Evolutionary conservation across 2,113 vertebrate genomes (phyloP), one percentile per base, ranked within the genome.

Genomic region (Tachycineta bicolor): DNA sequence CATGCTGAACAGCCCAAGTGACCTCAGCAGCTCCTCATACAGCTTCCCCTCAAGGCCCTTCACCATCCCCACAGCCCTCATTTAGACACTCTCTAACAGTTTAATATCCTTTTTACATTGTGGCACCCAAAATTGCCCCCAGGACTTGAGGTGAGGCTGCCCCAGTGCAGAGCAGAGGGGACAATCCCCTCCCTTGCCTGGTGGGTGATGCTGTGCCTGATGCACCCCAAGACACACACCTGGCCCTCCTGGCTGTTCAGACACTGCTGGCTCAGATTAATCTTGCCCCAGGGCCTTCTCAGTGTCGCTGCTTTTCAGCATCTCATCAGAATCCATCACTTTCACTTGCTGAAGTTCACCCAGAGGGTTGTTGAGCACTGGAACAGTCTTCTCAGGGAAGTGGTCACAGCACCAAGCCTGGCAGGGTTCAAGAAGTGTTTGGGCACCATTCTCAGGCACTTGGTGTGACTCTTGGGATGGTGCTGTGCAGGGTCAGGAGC

Each of bases 1-100:
- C 33, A 33, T 26, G 9, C 63, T 86, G 53, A 37, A 37, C 73
- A 37, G 37, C 2, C 31, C 21, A 18, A 52, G 21, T 44, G 31
- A 1, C 46, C 37, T 68, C 37, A 50, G 52, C 4, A 0, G 0
- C 17, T 67, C 37, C 44, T 59, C 31, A 37, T 5, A 21, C 0
- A 0, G 7, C 17, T 52, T 68, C 17, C 5, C 17, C 11, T 77
- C 33, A 33, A 37, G 6, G 22, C 0, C 26, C 46, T 34, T 37
- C 46, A 22, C 12, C 25, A 52, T 37, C 25, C 14, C 26, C 13
- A 22, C 4, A 4, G 28, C 34, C 1, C 25, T 52, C 17, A 9
- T 68, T n/a, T 7, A 50, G 41, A 56, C 8, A 8, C 59, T 33
- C 2, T 33, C 41, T 47, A 23, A 13, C 0, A 84, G 28, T 11